phyloP scores from a whole-genome alignment of 2,888 invertebrate genomes.

The Lasioglossum leucozonium region DNA sequence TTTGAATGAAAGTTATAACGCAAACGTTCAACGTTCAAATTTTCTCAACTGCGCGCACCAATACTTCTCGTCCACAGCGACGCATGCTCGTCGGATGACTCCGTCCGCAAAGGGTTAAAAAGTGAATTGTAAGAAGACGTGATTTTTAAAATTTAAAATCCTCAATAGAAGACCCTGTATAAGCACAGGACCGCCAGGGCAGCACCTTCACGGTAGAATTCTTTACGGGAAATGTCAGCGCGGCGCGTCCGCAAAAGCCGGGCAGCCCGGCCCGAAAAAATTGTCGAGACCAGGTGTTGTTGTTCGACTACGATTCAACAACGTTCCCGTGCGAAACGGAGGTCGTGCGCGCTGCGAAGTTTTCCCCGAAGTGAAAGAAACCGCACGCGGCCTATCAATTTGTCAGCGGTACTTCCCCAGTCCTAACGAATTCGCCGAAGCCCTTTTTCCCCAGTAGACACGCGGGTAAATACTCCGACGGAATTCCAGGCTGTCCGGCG shows the following conservation, averaged over 20 bases:
- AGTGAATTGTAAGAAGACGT: too few relatives aligned
- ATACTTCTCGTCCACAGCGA: too few relatives aligned
- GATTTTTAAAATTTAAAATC: too few relatives aligned
- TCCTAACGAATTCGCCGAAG: conserved; percentile 1
- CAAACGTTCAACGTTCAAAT: too few relatives aligned
- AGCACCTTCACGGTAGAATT: neutral
- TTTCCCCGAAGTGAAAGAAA: conserved; percentile 1
- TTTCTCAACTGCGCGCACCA: too few relatives aligned
- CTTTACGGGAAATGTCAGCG: neutral
- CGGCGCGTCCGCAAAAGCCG: neutral
- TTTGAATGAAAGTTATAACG: too few relatives aligned
- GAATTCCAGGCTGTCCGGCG: conserved; percentile 17
- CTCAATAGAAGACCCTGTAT: neutral
- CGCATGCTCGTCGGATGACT: too few relatives aligned
- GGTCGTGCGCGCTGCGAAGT: too few relatives aligned
- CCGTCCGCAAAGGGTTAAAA: too few relatives aligned
- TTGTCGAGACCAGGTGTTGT: neutral
- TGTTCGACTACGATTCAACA: neutral
- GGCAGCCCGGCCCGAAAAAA: neutral
- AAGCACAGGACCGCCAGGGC: neutral
- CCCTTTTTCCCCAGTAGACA: conserved; percentile 19
- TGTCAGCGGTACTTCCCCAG: neutral
- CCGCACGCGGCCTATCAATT: neutral
- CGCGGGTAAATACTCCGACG: conserved; percentile 3
- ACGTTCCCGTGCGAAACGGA: neutral